Percentiles rank a stretch among this genome's conserved stretches.
Conservation (phyloP, 1,140 invertebrate species). For the Euwallacea similis region DNA sequence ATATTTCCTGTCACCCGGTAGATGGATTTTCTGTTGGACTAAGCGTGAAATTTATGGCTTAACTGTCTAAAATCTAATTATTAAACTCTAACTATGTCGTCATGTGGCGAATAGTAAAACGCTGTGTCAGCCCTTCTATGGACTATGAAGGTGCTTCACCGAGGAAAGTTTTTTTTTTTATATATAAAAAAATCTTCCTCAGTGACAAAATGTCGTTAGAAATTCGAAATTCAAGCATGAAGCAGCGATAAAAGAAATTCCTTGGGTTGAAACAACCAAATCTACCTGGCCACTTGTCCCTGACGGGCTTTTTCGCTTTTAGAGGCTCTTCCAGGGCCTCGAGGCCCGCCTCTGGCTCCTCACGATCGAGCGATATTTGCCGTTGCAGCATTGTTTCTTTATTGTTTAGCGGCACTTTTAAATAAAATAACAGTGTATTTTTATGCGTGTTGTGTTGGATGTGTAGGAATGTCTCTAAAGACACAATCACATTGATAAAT, state of each 20-base stretch:
- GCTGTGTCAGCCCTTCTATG: too few relatives aligned
- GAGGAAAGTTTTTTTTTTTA: too few relatives aligned
- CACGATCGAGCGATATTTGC: constrained; percentile 66
- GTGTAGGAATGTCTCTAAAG: neutral
- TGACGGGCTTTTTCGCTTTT: constrained; percentile 63
- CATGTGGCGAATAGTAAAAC: too few relatives aligned
- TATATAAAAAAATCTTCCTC: too few relatives aligned
- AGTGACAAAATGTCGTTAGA: too few relatives aligned
- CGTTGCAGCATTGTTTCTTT: constrained; percentile 66
- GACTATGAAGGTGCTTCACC: too few relatives aligned
- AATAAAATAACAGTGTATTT: constrained; percentile 36
- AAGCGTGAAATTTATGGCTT: neutral
- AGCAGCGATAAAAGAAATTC: constrained; percentile 9
- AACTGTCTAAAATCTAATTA: neutral
- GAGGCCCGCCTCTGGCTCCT: constrained; percentile 63
- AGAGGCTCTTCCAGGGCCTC: constrained; percentile 69
- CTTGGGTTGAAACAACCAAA: neutral
- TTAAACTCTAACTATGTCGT: too few relatives aligned
- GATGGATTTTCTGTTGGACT: too few relatives aligned
- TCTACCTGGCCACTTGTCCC: constrained; percentile 64
- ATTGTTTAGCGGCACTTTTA: constrained; percentile 70
- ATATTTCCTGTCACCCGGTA: too few relatives aligned
- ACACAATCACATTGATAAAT: neutral
- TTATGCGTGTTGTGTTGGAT: constrained; percentile 26
- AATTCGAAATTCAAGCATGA: neutral